These are phyloP conservation scores for Zaprionus lachaisei DNA, from an alignment of 1,140 invertebrate genomes.

Conservation along the genomic window DNA sequence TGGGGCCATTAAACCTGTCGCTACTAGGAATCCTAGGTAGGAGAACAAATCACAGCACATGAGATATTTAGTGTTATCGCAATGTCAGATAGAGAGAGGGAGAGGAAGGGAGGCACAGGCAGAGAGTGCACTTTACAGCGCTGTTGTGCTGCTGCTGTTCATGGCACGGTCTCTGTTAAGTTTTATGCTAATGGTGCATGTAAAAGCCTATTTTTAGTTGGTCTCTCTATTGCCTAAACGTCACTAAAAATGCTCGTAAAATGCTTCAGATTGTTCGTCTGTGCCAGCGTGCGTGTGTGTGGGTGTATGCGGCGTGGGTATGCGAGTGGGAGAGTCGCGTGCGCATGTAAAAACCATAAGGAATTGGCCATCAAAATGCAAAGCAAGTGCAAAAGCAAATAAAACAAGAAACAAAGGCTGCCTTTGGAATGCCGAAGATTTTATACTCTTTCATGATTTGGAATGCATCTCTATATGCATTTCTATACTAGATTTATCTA, in stretches of 20 bases:
- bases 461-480: no score
- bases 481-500: no score
- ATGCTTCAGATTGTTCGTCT: constrained; percentile 9
- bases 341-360: constrained; percentile 50
- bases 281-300: background rate
- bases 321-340: constrained; percentile 43
- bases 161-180: constrained; percentile 38
- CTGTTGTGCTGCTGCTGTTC: constrained; percentile 11
- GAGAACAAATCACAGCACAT: constrained; percentile 14
- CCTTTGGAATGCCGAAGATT: no score
- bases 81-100: background rate
- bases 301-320: constrained; percentile 19
- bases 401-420: constrained; percentile 17
- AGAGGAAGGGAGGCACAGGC: background rate
- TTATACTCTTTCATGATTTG: no score
- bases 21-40: constrained; percentile 12
- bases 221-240: constrained; percentile 52
- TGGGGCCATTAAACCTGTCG: constrained; percentile 8
- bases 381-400: constrained; percentile 47
- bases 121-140: constrained; percentile 5
- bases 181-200: constrained; percentile 45
- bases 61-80: background rate
- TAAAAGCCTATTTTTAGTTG: constrained; percentile 46
- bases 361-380: constrained; percentile 59
- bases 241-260: constrained; percentile 42